Conservation (phyloP, 2,113 vertebrate species). For the Mormyrus iriodes region DNA sequence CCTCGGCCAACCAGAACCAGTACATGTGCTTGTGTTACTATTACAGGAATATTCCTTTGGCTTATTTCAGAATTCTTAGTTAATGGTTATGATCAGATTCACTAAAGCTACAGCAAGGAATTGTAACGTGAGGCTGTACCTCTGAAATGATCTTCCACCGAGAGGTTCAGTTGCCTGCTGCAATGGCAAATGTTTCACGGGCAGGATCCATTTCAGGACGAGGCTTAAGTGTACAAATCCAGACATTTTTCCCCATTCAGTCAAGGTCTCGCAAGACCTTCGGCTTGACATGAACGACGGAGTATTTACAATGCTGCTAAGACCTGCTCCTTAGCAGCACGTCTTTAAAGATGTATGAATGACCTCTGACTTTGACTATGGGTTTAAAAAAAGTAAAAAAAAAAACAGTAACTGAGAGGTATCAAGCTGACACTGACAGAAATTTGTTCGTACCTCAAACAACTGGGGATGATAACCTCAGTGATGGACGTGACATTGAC, state of each 20-base stretch:
- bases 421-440: neutral
- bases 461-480: neutral
- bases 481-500: neutral
- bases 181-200: neutral
- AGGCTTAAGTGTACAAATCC: neutral
- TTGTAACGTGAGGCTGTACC: neutral
- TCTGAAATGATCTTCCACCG: neutral
- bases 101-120: neutral
- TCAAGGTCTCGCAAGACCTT: neutral
- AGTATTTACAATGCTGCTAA: neutral
- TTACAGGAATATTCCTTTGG: neutral
- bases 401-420: neutral
- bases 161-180: neutral
- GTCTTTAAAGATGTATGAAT: neutral
- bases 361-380: conserved; percentile 1
- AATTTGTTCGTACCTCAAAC: neutral
- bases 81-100: neutral
- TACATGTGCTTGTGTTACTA: neutral
- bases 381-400: neutral
- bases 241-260: conserved; percentile 5
- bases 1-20: conserved; percentile 15
- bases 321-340: neutral
- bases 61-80: neutral
- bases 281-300: neutral
- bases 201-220: neutral